Conservation (phyloP, 2,888 invertebrate species). For the Heliconius sara region DNA sequence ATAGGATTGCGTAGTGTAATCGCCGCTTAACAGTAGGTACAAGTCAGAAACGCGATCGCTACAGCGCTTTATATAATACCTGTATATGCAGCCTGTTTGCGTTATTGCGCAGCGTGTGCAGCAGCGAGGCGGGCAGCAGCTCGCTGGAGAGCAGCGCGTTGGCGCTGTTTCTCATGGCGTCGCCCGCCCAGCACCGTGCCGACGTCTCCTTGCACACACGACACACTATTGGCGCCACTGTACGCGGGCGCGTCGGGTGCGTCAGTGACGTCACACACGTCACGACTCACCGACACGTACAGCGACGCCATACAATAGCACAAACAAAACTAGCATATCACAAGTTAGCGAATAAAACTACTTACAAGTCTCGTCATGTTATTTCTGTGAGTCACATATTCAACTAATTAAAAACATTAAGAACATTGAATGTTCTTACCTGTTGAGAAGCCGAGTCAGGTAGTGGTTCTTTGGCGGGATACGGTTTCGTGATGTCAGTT, state of each 20-base stretch:
- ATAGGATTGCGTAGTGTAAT: not conserved
- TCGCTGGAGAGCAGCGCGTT: constrained; percentile 91
- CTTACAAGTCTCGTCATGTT: not conserved
- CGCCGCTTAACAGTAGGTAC: not conserved
- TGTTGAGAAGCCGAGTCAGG: constrained; percentile 72
- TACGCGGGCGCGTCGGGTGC: not conserved
- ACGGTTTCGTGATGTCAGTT: constrained; percentile 81
- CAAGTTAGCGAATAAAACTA: constrained; percentile 5
- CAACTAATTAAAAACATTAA: not conserved
- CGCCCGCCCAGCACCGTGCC: constrained; percentile 63
- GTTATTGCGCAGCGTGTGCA: constrained; percentile 68
- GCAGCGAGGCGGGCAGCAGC: constrained; percentile 81
- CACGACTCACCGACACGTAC: not conserved
- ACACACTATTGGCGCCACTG: constrained; percentile 34
- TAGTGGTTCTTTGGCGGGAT: constrained; percentile 79
- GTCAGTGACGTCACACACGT: not conserved
- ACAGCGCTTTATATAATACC: constrained; percentile 54
- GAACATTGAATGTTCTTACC: constrained; percentile 56
- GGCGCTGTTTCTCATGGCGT: constrained; percentile 90
- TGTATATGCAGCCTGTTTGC: constrained; percentile 70
- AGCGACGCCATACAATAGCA: constrained; percentile 22
- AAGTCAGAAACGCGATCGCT: not conserved
- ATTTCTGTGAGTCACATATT: not conserved
- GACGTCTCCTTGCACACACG: constrained; percentile 46
- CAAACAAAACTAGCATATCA: constrained; percentile 25